Base-by-base conservation (phyloP, 1,140 invertebrate species). In the Anthonomus grandis region DNA sequence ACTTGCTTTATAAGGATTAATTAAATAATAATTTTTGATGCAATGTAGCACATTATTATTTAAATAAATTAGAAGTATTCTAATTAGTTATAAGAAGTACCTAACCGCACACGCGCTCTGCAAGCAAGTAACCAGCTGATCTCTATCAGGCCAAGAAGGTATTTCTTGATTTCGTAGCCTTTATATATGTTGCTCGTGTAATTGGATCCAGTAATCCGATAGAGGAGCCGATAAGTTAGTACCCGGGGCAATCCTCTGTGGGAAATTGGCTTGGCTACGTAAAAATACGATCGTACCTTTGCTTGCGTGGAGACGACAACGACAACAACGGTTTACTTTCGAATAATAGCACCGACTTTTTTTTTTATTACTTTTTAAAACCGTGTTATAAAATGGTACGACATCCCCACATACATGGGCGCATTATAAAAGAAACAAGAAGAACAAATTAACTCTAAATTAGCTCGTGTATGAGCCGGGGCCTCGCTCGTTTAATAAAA, bases 111-210 rank as follows among this genome's bases (percentile, higher is more conserved):
- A 62, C 59, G 52, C 31, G 66, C 62, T 63, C 59, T 59, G 25
- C 36, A 44, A 57, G 59, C 55, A 57, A 57, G 45, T 37, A 62
- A 60, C 62, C 15, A 27, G 39, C 34, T 53, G 54, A 54, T 49
- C 25, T 9, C 10, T 46, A 55, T 55, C 52, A 18, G 12, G 25
- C 17, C 39, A 21, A 50, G 45, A 53, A 59, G n/a, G 61, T 58
- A 59, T 68, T 64, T 64, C 63, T 63, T 63, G 67, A 64, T 66
- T 69, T 67, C 65, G 64, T 69, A 65, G 61, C 56, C 64, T 65
- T 67, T 69, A 67, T 58, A 56, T 59, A 59, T 55, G 52, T 44
- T 55, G 36, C 18, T 55, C 31, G 42, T 44, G 42, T 66, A 66
- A 66, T 66, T 66, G 63, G 65, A 66, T 63, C 56, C 63, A 57